Percentiles rank a stretch among this genome's conserved stretches.
phyloP scores from a whole-genome alignment of 2,113 vertebrate genomes.

The Aspiorhynchus laticeps region DNA sequence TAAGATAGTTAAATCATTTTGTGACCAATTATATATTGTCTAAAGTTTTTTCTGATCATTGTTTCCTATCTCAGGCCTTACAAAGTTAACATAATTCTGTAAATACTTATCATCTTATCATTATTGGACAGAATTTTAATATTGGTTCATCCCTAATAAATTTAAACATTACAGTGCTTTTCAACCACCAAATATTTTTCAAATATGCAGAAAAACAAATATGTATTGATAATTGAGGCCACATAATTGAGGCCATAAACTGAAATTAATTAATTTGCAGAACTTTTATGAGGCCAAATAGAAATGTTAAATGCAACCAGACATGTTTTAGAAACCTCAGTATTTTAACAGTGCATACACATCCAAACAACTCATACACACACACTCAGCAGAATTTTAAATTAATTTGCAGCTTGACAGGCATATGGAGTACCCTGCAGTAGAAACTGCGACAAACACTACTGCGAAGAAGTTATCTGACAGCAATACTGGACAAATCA shows the following conservation, averaged over 20 bases:
- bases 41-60: neutral
- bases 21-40: neutral
- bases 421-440: constrained; percentile 21
- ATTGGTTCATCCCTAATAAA: neutral
- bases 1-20: no score
- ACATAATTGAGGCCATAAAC: neutral
- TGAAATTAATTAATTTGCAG: neutral
- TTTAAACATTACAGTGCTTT: neutral
- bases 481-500: neutral
- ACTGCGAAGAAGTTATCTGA: neutral
- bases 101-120: neutral
- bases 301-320: neutral
- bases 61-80: neutral
- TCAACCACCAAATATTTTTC: neutral
- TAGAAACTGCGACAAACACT: constrained; percentile 13
- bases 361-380: neutral
- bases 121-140: neutral
- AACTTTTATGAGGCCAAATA: neutral
- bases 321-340: neutral
- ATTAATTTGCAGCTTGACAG: neutral
- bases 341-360: neutral
- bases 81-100: neutral
- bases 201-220: neutral
- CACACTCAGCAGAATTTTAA: constrained; percentile 14
- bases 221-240: neutral